A percentile compares a stretch with the other conserved stretches of the same genome.
These are phyloP conservation scores for Platalea minor DNA, from an alignment of 2,797 vertebrate species.

Conservation along the genomic window DNA sequence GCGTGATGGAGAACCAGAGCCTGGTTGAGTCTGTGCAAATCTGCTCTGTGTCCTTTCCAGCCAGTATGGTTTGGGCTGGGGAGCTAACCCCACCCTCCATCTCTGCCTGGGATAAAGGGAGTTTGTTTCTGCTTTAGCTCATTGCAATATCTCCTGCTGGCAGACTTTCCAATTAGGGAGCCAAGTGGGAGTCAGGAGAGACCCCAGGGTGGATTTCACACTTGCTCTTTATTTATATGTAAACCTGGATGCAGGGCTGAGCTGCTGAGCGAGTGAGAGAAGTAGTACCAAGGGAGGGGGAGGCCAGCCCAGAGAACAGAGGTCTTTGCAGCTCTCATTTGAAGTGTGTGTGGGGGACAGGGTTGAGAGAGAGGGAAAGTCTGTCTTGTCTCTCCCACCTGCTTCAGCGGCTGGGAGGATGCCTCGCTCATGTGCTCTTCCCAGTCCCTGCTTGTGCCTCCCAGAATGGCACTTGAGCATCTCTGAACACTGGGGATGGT, in stretches of 20 bases:
- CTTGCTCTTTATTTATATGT: conserved; percentile 55
- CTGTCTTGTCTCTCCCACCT: background rate
- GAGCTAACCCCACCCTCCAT: background rate
- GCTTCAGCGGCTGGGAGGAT: background rate
- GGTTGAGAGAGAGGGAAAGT: background rate
- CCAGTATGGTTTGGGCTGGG: background rate
- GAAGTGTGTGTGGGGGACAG: background rate
- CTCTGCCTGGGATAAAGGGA: conserved; percentile 31
- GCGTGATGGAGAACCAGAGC: background rate
- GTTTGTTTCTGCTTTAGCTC: conserved; percentile 41
- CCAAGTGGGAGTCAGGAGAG: conserved; percentile 62
- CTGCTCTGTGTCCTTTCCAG: background rate
- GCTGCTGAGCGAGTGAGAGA: conserved; percentile 33
- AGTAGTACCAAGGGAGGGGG: background rate
- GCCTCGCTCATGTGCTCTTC: background rate
- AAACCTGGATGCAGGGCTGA: conserved; percentile 57
- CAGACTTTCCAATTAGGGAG: conserved; percentile 59
- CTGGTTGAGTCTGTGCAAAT: background rate
- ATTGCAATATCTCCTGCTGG: conserved; percentile 57
- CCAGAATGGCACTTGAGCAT: background rate
- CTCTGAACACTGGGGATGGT: fast-evolving
- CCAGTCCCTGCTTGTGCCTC: background rate
- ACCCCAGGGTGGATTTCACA: conserved; percentile 65
- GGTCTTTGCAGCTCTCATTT: conserved; percentile 18
- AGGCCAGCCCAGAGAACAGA: background rate